A percentile compares a stretch with the other conserved stretches of the same genome.
phyloP scores from a whole-genome alignment of 2,113 vertebrate species.

The Anolis carolinensis region DNA sequence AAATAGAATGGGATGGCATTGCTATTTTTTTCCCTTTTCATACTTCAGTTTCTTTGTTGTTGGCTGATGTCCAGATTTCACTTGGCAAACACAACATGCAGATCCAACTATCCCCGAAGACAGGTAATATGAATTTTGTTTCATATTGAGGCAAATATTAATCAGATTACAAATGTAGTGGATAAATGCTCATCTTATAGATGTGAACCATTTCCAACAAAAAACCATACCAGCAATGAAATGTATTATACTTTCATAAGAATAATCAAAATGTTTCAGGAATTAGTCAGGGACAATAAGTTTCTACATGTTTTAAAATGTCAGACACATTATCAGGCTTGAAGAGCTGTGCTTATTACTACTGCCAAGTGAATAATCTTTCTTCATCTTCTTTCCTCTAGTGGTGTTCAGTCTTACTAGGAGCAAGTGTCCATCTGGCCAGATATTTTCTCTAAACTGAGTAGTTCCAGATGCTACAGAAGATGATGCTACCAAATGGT shows the following conservation, averaged over 20 bases:
- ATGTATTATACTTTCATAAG: neutral
- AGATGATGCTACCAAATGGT: neutral
- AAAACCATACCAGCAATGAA: neutral
- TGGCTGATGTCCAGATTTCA: constrained; percentile 5
- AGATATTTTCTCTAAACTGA: neutral
- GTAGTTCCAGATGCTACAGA: neutral
- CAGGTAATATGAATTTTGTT: neutral
- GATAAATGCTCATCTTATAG: neutral
- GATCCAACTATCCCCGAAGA: neutral
- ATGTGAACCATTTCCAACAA: constrained; percentile 14
- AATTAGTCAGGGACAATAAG: neutral
- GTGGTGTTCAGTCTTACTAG: neutral
- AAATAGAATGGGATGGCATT: neutral
- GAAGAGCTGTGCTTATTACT: neutral
- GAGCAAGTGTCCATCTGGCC: neutral
- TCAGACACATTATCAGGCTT: neutral
- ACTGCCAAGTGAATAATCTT: neutral
- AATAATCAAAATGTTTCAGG: constrained; percentile 1
- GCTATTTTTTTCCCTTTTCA: too few species aligned
- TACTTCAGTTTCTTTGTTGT: neutral
- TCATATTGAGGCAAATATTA: neutral
- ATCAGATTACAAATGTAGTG: neutral
- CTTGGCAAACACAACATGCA: neutral
- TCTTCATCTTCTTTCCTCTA: neutral
- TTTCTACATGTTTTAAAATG: neutral